Evolutionary conservation across 2,797 vertebrate genomes (phyloP).

Genomic region (Triplophysa bombifrons): DNA sequence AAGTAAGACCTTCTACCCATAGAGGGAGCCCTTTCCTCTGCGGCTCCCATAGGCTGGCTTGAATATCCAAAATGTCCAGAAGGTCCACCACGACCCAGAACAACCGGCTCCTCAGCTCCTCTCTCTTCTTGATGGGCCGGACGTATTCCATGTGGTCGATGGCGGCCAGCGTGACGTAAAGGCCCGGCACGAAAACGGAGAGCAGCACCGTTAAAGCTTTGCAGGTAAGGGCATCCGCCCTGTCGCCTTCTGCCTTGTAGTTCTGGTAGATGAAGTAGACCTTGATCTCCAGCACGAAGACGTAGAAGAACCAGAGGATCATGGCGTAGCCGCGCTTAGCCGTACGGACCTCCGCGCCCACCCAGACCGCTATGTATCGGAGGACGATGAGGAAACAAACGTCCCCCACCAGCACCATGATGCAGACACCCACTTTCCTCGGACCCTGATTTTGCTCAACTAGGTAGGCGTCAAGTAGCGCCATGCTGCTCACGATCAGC

Average conservation of each 20-base stretch:
- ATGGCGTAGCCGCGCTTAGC: constrained; percentile 86
- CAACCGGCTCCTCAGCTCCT: constrained; percentile 52
- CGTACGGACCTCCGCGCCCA: constrained; percentile 85
- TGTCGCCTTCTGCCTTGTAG: constrained; percentile 76
- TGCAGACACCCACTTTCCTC: constrained; percentile 79
- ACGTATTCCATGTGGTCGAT: constrained; percentile 55
- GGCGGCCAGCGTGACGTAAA: constrained; percentile 54
- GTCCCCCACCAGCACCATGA: constrained; percentile 87
- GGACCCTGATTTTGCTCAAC: constrained; percentile 84
- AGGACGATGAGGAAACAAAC: constrained; percentile 85
- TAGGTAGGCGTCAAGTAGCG: constrained; percentile 80
- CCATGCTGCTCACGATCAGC: constrained; percentile 82
- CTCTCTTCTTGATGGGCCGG: constrained; percentile 53
- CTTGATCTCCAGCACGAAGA: constrained; percentile 85
- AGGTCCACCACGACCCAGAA: constrained; percentile 61
- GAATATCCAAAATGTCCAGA: constrained; percentile 61
- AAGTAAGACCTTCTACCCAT: constrained; percentile 59
- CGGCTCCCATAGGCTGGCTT: constrained; percentile 60
- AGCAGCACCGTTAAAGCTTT: constrained; percentile 57
- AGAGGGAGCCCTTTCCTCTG: constrained; percentile 51
- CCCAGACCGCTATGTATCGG: constrained; percentile 86
- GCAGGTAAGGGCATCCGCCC: constrained; percentile 47
- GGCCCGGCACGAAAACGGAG: constrained; percentile 54
- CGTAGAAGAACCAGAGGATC: constrained; percentile 85
- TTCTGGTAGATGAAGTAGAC: constrained; percentile 88